Evolutionary conservation across 2,113 vertebrate genomes (phyloP).

Genomic region (Lepisosteus osseus): DNA sequence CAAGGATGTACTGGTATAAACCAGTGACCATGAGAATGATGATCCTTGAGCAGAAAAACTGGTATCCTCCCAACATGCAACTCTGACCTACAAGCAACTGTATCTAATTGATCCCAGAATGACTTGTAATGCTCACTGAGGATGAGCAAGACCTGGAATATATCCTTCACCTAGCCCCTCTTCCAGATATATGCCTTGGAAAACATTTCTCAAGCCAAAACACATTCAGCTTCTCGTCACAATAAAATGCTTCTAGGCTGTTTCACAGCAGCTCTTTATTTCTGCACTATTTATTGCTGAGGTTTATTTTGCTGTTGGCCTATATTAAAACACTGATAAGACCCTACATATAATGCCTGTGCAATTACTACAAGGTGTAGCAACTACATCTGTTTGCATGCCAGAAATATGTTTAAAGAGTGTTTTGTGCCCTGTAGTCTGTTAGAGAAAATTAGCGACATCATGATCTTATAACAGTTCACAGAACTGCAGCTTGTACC

Average conservation of each 20-base stretch:
- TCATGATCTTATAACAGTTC: background rate
- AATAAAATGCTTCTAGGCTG: conserved; percentile 2
- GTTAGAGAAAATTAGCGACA: background rate
- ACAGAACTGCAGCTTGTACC: too few species aligned
- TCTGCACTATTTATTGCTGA: background rate
- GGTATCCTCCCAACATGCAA: conserved; percentile 16
- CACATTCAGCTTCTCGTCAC: conserved; percentile 18
- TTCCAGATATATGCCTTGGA: conserved; percentile 8
- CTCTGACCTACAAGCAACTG: conserved; percentile 29
- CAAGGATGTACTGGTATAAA: conserved; percentile 48
- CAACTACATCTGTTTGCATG: background rate
- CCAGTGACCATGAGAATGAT: conserved; percentile 11
- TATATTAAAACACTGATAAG: background rate
- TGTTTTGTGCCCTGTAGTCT: background rate
- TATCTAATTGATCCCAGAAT: conserved; percentile 51
- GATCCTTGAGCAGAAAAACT: conserved; percentile 24
- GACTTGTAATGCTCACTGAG: conserved; percentile 62
- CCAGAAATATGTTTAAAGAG: background rate
- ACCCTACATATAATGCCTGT: background rate
- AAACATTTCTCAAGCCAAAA: background rate
- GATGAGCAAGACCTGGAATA: conserved; percentile 34
- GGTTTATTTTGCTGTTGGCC: conserved; percentile 13
- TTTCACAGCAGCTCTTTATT: conserved; percentile 7
- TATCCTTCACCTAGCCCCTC: conserved; percentile 24
- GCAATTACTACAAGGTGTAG: conserved; percentile 2